phyloP scores from a whole-genome alignment of 2,113 vertebrate species.

The Ranitomeya imitator region DNA sequence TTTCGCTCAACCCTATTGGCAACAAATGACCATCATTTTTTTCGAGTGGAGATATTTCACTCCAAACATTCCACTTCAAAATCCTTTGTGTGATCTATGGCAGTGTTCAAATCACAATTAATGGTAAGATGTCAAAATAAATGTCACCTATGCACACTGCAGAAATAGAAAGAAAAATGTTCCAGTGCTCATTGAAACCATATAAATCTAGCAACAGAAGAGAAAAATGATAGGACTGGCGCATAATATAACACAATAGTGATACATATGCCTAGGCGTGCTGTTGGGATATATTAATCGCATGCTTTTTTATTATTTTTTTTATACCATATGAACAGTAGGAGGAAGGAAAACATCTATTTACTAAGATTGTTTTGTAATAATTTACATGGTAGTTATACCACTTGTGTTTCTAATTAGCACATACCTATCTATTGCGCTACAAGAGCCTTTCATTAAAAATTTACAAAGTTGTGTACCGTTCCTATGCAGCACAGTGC shows the following conservation, averaged over 20 bases:
- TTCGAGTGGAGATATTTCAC: not conserved
- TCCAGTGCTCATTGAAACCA: not conserved
- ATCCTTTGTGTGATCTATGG: not conserved
- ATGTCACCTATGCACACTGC: slow-evolving; percentile 7
- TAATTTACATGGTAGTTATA: not conserved
- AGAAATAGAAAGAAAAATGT: not conserved
- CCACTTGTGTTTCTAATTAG: not conserved
- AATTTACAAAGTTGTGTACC: too few species aligned
- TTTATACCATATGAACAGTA: not conserved
- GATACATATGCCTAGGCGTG: not conserved
- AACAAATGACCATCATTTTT: not conserved
- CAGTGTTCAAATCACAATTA: slow-evolving; percentile 2
- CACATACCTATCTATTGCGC: too few species aligned
- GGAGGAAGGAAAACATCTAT: not conserved
- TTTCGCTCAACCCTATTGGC: too few species aligned
- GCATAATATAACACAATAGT: not conserved
- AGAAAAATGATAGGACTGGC: not conserved
- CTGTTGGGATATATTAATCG: not conserved
- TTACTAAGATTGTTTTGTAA: not conserved
- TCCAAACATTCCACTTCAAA: not conserved
- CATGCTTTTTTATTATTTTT: not conserved
- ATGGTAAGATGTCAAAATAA: slow-evolving; percentile 30
- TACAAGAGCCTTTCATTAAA: too few species aligned
- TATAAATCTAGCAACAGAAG: not conserved
- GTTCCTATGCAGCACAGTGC: too few species aligned